phyloP scores from a whole-genome alignment of 2,888 invertebrate genomes.

The Himalopsyche anomala region DNA sequence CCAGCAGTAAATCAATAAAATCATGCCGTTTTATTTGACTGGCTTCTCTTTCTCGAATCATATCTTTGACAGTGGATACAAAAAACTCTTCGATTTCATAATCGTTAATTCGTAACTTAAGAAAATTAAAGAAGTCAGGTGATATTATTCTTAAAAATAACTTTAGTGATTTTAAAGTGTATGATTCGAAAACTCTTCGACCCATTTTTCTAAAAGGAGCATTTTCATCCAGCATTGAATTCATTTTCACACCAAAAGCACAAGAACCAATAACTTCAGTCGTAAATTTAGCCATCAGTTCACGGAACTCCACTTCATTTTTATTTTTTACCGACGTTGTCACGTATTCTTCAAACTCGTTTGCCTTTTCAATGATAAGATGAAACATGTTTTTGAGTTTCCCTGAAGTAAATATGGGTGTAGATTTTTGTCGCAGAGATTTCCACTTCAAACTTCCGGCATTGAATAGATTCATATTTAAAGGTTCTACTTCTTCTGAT shows the following conservation, averaged over 20 bases:
- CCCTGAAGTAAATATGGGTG: conserved; percentile 70
- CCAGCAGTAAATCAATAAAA: conserved; percentile 57
- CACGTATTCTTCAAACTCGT: conserved; percentile 67
- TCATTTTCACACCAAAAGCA: conserved; percentile 66
- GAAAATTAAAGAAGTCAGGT: conserved; percentile 35
- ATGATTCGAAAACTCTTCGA: conserved; percentile 44
- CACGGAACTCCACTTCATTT: conserved; percentile 43
- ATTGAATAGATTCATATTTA: conserved; percentile 70
- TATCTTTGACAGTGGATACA: conserved; percentile 59
- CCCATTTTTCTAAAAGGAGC: conserved; percentile 55
- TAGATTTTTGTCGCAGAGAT: conserved; percentile 68
- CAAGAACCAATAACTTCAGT: conserved; percentile 67
- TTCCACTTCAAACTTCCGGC: conserved; percentile 70
- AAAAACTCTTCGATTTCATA: conserved; percentile 58
- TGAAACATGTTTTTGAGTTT: conserved; percentile 71
- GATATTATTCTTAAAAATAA: conserved; percentile 41
- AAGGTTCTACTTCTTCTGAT: conserved; percentile 67
- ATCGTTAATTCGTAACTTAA: conserved; percentile 67
- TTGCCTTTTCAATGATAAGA: conserved; percentile 68
- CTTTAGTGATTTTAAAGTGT: conserved; percentile 40
- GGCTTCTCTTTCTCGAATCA: conserved; percentile 58
- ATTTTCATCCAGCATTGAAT: conserved; percentile 53
- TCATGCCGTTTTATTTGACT: conserved; percentile 53
- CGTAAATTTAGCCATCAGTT: conserved; percentile 56
- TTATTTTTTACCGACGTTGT: conserved; percentile 10